These are phyloP conservation scores for Drosophila yakuba DNA, from an alignment of 1,140 invertebrate genomes.

Conservation along the genomic window DNA sequence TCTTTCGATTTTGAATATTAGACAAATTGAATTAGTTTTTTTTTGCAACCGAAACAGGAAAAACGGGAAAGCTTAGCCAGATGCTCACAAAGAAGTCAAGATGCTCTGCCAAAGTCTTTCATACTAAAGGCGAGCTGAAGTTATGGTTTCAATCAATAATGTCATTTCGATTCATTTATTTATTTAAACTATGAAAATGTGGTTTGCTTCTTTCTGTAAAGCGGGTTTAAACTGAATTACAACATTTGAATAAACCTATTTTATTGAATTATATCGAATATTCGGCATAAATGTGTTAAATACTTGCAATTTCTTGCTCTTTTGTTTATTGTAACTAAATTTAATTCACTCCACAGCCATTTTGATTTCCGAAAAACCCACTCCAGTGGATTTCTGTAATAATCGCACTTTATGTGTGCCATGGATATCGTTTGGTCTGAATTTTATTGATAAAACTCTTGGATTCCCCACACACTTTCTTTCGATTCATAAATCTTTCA, in stretches of 20 bases:
- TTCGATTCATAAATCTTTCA: constrained; percentile 3
- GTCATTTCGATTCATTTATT: too few species aligned
- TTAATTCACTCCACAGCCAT: too few species aligned
- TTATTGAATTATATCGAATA: too few species aligned
- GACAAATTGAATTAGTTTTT: constrained; percentile 60
- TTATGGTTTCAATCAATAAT: neutral
- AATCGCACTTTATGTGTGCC: neutral
- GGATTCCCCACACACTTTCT: constrained; percentile 20
- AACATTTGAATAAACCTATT: too few species aligned
- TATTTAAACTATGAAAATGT: too few species aligned
- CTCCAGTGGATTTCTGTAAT: neutral
- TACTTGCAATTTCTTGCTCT: too few species aligned
- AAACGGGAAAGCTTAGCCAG: constrained; percentile 29
- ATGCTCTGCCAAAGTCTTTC: constrained; percentile 10
- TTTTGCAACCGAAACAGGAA: constrained; percentile 40
- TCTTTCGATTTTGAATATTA: constrained; percentile 69
- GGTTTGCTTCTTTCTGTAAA: too few species aligned
- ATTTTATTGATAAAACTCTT: neutral
- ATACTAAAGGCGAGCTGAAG: neutral
- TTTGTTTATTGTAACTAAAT: too few species aligned
- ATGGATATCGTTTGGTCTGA: neutral
- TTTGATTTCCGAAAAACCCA: neutral
- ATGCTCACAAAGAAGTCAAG: neutral
- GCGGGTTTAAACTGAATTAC: too few species aligned
- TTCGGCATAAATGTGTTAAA: neutral